Evolutionary conservation across 2,113 vertebrate species (phyloP), one percentile per base, ranked within the genome.

Genomic region (Amazona guildingii): DNA sequence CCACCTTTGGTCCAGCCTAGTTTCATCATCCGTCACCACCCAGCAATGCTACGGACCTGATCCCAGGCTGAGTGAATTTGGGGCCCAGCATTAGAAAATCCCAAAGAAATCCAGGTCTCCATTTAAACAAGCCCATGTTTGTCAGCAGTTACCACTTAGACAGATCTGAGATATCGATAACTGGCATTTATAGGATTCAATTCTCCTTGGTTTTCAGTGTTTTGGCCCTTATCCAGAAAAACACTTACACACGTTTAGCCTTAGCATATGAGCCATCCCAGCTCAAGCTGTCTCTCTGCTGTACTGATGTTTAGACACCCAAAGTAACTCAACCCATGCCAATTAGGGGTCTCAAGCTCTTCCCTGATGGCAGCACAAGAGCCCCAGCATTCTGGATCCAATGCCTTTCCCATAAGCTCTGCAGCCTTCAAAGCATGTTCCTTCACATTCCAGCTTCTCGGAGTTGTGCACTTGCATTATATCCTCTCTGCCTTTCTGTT

Each of bases 181-280:
- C 21, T n/a, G 54, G 33, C 82, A 62, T 83, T 88, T 51, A 17
- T 8, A 64, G 74, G 48, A 72, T 64, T 66, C 1, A 3, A 0
- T 79, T 41, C 77, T 43, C 85, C 29, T 28, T 63, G 35, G 49
- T 76, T 75, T 89, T 59, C 62, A 73, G 70, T 15, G 1, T 49
- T 92, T 79, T 92, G 78, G 75, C 79, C 63, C 31, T 15, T 44
- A 31, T 77, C 67, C 90, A 92, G 67, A 41, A 77, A 79, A 93
- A 31, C 72, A 83, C 49, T 90, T 76, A 44, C 0, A 6, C 29
- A 64, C 48, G 33, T 87, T 84, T 31, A 63, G 43, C 64, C 52
- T 66, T 2, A 57, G 62, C 1, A 0, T 0, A 1, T 0, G 3
- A 81, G 49, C n/a, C 0, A 0, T 59, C 68, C 46, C 31, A 1